Conservation (phyloP, 2,113 vertebrate genomes). For the Seriola rivoliana region DNA sequence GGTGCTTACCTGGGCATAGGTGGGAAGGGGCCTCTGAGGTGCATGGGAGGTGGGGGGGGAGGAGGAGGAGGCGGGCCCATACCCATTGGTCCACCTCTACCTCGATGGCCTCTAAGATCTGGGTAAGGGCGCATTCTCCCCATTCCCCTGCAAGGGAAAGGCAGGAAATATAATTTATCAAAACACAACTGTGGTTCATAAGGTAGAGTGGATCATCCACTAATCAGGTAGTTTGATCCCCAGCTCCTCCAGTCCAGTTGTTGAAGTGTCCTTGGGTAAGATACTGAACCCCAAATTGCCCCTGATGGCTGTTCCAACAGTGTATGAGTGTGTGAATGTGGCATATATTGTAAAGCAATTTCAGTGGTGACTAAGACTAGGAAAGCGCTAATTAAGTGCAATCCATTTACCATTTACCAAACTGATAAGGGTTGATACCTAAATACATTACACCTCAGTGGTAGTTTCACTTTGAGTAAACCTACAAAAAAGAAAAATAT, state of each 20-base stretch:
- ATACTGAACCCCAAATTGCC: too few relatives aligned
- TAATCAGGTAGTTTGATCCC: too few relatives aligned
- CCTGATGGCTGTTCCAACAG: too few relatives aligned
- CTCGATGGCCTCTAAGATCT: conserved; percentile 76
- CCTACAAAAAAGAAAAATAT: background rate
- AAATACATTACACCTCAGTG: background rate
- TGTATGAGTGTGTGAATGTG: too few relatives aligned
- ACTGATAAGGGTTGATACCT: background rate
- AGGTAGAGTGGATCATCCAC: too few relatives aligned
- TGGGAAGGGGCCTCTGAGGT: conserved; percentile 78
- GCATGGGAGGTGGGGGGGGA: conserved; percentile 73
- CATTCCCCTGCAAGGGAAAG: conserved; percentile 76
- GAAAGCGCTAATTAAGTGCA: too few relatives aligned
- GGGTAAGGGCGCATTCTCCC: conserved; percentile 83
- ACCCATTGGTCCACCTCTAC: conserved; percentile 70
- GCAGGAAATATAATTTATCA: background rate
- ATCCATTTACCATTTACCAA: too few relatives aligned
- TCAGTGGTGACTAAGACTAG: too few relatives aligned
- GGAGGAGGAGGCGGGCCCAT: conserved; percentile 78
- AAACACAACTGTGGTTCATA: background rate
- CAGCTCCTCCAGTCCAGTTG: too few relatives aligned
- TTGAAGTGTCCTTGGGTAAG: too few relatives aligned
- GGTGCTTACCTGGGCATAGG: conserved; percentile 78
- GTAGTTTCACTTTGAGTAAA: background rate
- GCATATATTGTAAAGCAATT: too few relatives aligned